A percentile compares a stretch with the other conserved stretches of the same genome.
phyloP scores from a whole-genome alignment of 1,140 invertebrate genomes.

The Drosophila orosa region DNA sequence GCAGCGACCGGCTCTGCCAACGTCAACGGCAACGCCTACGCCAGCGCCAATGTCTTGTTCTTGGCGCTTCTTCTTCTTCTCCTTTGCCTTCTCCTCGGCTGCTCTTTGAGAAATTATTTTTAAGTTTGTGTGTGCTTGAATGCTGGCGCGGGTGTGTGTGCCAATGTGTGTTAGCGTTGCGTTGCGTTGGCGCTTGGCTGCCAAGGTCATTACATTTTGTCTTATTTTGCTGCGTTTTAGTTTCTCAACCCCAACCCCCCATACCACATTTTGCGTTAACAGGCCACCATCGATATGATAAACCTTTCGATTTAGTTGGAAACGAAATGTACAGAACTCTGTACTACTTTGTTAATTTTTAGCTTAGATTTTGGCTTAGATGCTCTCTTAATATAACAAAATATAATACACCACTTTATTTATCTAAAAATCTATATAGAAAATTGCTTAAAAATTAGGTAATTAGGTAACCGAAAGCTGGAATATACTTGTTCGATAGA shows the following conservation, averaged over 20 bases:
- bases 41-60: conserved; percentile 65
- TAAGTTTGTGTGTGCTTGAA: conserved; percentile 69
- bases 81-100: conserved; percentile 29
- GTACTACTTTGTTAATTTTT: not conserved
- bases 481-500: too few species aligned
- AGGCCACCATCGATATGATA: not conserved
- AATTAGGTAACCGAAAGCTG: too few species aligned
- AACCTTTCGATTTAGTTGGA: not conserved
- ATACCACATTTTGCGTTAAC: conserved; percentile 11
- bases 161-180: conserved; percentile 46
- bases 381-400: too few species aligned
- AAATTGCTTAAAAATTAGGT: too few species aligned
- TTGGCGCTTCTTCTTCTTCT: conserved; percentile 39
- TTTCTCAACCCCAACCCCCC: not conserved
- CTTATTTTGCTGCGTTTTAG: conserved; percentile 68
- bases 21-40: conserved; percentile 43
- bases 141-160: conserved; percentile 29
- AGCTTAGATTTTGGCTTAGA: not conserved
- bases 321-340: not conserved
- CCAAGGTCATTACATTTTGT: conserved; percentile 79
- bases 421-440: too few species aligned
- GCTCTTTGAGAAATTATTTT: conserved; percentile 79
- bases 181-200: conserved; percentile 50
- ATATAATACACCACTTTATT: too few species aligned
- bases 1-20: conserved; percentile 13